Evolutionary conservation across 2,797 vertebrate species (phyloP), one percentile per base, ranked within the genome.

Genomic region (Semaprochilodus insignis): DNA sequence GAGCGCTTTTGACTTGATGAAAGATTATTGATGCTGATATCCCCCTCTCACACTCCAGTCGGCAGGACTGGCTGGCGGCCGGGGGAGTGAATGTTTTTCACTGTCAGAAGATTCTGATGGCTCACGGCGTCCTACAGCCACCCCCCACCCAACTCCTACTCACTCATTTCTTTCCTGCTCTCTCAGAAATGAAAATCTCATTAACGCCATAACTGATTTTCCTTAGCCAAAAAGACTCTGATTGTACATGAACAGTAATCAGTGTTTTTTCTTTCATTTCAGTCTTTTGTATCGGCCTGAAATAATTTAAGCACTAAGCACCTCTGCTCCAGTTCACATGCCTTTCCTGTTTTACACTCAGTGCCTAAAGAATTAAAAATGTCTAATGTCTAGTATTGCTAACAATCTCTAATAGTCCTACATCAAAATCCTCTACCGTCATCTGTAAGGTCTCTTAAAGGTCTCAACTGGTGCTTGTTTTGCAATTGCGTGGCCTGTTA

Each of bases 1-100:
- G 84, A 92, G 88, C 87, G 69, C 89, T 85, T 86, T 88, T 88
- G 93, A 90, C 94, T 91, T 92, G 93, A 94, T 94, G 93, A 93
- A 94, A 94, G 93, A 95, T 95, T 95, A 95, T 94, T 93, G 94
- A 94, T 94, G 93, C 93, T 94, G 93, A 95, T 94, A 87, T 88
- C 93, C 88, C 88, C 90, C 91, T 88, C 89, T 83, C 85, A 85
- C 86, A 85, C 90, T 89, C 88, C 90, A 89, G 71, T 91, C 93
- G 92, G 93, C 94, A 76, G 86, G 84, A 78, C 90, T 88, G 89
- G 89, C 79, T 85, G 54, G 89, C 94, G 55, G 89, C 94, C 91
- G 80, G 34, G 4, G 86, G 94, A 90, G n/a, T 76, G 86, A 84
- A 91, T 91, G 91, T 94, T 93, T 92, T 91, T 94, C 94, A 94